Conservation (phyloP, 1,140 invertebrate genomes). For the Leptinotarsa texana region DNA sequence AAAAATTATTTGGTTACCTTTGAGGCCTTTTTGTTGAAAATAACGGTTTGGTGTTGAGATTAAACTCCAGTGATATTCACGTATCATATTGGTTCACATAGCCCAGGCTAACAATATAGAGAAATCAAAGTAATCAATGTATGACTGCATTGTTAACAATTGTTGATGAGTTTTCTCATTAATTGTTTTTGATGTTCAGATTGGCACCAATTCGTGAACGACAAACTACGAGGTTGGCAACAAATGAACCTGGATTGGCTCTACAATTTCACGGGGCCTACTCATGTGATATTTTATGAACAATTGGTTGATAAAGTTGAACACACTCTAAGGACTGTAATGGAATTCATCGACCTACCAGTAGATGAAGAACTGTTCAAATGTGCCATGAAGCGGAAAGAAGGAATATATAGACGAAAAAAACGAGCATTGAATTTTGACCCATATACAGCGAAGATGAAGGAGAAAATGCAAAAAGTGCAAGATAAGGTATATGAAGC, state of each 20-base stretch:
- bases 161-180: slow-evolving; percentile 14
- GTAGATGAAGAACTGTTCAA: slow-evolving; percentile 60
- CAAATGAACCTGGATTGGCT: slow-evolving; percentile 72
- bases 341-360: slow-evolving; percentile 66
- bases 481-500: slow-evolving; percentile 58
- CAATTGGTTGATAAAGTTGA: slow-evolving; percentile 67
- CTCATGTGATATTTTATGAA: slow-evolving; percentile 74
- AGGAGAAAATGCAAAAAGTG: slow-evolving; percentile 57
- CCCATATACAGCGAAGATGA: slow-evolving; percentile 68
- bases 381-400: slow-evolving; percentile 65
- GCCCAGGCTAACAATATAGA: too few relatives aligned
- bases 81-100: too few relatives aligned
- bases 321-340: slow-evolving; percentile 60
- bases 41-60: too few relatives aligned
- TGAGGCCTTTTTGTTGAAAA: too few relatives aligned
- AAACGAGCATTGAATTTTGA: slow-evolving; percentile 69
- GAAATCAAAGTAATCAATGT: too few relatives aligned
- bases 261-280: slow-evolving; percentile 67
- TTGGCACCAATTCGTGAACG: slow-evolving; percentile 71
- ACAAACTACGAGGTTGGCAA: slow-evolving; percentile 71
- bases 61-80: too few relatives aligned
- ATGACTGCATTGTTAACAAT: too few relatives aligned
- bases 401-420: slow-evolving; percentile 72
- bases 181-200: slow-evolving; percentile 56
- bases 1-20: too few relatives aligned